Conservation (phyloP, 1,140 invertebrate species). For the Diachasmimorpha longicaudata region DNA sequence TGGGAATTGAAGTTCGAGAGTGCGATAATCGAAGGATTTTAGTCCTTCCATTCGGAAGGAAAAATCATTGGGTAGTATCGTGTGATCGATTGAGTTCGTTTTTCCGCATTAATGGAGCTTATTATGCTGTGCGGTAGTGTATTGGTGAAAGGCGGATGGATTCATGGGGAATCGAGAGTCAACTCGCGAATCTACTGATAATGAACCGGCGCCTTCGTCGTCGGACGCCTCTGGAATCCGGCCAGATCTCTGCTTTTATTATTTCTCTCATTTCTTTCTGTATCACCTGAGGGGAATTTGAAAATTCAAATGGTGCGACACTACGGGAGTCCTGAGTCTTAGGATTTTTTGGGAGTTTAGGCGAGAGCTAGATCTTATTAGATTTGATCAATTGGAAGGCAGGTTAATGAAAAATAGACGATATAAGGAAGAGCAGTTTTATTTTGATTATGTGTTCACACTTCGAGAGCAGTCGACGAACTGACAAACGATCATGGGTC, state of each 20-base stretch:
- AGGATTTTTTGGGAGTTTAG: not conserved
- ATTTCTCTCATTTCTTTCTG: not conserved
- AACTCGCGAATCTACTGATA: conserved; percentile 12
- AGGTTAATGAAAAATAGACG: too few species aligned
- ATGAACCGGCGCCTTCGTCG: conserved; percentile 18
- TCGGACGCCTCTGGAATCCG: conserved; percentile 27
- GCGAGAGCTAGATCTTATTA: too few species aligned
- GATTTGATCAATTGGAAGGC: too few species aligned
- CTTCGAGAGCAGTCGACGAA: too few species aligned
- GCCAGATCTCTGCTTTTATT: conserved; percentile 12
- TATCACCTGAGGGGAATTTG: not conserved
- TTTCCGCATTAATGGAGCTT: not conserved
- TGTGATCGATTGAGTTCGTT: not conserved
- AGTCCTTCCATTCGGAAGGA: too few species aligned
- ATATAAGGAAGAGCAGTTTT: too few species aligned
- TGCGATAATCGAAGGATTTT: too few species aligned
- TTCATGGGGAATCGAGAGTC: conserved; percentile 5
- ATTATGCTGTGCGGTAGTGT: not conserved
- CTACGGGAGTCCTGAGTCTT: not conserved
- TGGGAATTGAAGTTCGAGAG: too few species aligned
- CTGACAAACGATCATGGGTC: too few species aligned
- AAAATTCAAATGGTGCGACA: not conserved
- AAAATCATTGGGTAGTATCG: too few species aligned
- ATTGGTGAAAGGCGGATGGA: not conserved
- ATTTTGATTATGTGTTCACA: too few species aligned